Conservation (phyloP, 2,797 vertebrate genomes). For the Cottoperca gobio region DNA sequence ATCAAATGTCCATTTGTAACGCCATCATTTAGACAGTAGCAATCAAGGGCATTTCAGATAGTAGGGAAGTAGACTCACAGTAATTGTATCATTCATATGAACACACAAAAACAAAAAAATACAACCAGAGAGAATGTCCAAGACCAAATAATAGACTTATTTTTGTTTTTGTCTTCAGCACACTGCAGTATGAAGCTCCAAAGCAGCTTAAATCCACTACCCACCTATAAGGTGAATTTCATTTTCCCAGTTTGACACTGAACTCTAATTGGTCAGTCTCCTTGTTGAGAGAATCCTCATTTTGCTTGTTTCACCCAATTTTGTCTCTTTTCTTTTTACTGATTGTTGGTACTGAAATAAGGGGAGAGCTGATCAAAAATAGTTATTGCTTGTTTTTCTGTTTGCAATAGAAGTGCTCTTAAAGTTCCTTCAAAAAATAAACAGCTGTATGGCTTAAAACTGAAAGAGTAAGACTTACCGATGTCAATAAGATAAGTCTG, state of each 20-base stretch:
- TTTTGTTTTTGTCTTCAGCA: slow-evolving; percentile 7
- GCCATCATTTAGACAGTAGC: neutral
- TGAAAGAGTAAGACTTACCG: slow-evolving; percentile 20
- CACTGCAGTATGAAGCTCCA: slow-evolving; percentile 23
- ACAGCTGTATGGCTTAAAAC: slow-evolving; percentile 3
- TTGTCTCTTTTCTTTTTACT: neutral
- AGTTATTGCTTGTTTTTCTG: slow-evolving; percentile 9
- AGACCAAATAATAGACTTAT: neutral
- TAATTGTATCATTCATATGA: neutral
- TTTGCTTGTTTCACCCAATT: slow-evolving; percentile 17
- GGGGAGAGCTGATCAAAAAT: neutral
- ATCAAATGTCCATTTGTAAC: neutral
- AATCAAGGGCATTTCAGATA: neutral
- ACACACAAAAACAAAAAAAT: neutral
- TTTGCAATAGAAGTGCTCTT: slow-evolving; percentile 10
- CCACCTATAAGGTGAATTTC: slow-evolving; percentile 44
- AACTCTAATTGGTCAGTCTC: slow-evolving; percentile 3
- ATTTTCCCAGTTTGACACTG: slow-evolving; percentile 29
- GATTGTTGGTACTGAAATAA: neutral
- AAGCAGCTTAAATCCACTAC: slow-evolving; percentile 11
- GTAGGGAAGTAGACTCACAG: neutral
- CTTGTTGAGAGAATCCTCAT: neutral
- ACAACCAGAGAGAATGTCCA: neutral
- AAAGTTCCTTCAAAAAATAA: slow-evolving; percentile 6
- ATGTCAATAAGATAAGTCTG: slow-evolving; percentile 30